Percentiles rank a stretch among this genome's conserved stretches.
These are phyloP conservation scores for Crambe crambe DNA, from an alignment of 37 sponge, comb jelly and placozoan species.

Conservation along the genomic window DNA sequence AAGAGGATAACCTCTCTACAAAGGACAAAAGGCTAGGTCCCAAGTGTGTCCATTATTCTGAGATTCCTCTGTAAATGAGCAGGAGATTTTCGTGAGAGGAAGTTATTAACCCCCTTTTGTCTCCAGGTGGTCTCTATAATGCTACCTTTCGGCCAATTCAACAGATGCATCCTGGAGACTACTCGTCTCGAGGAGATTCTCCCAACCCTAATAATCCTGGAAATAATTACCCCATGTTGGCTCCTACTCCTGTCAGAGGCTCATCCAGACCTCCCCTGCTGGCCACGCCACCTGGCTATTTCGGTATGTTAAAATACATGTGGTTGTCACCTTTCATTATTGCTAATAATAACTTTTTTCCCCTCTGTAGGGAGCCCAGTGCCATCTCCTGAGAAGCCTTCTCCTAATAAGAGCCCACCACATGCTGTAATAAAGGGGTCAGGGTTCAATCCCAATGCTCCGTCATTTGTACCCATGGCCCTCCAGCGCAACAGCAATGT, in stretches of 20 bases:
- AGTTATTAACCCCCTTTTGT: background rate
- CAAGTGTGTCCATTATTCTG: background rate
- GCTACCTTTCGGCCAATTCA: slow-evolving; percentile 24
- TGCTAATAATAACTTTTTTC: too few species aligned
- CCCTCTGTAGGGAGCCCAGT: slow-evolving; percentile 36
- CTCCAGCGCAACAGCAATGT: slow-evolving; percentile 41
- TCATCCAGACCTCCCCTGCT: slow-evolving; percentile 48
- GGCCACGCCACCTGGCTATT: slow-evolving; percentile 68
- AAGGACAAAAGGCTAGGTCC: too few species aligned
- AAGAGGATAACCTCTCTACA: too few species aligned
- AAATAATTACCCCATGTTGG: slow-evolving; percentile 22
- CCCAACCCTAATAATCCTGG: background rate
- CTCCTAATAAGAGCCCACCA: slow-evolving; percentile 65
- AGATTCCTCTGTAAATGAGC: background rate
- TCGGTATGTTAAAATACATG: slow-evolving; percentile 13
- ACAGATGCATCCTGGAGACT: slow-evolving; percentile 2
- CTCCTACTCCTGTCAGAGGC: slow-evolving; percentile 59
- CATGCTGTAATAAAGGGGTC: slow-evolving; percentile 8
- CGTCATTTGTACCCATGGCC: slow-evolving; percentile 75
- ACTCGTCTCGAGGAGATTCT: background rate
- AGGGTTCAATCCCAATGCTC: slow-evolving; percentile 83
- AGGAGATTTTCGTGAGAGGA: background rate
- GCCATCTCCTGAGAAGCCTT: slow-evolving; percentile 37
- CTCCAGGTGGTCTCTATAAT: slow-evolving; percentile 23
- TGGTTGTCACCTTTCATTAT: too few species aligned